Evolutionary conservation across 2,797 vertebrate genomes (phyloP).

Genomic region (Pyrrhura leucotis): DNA sequence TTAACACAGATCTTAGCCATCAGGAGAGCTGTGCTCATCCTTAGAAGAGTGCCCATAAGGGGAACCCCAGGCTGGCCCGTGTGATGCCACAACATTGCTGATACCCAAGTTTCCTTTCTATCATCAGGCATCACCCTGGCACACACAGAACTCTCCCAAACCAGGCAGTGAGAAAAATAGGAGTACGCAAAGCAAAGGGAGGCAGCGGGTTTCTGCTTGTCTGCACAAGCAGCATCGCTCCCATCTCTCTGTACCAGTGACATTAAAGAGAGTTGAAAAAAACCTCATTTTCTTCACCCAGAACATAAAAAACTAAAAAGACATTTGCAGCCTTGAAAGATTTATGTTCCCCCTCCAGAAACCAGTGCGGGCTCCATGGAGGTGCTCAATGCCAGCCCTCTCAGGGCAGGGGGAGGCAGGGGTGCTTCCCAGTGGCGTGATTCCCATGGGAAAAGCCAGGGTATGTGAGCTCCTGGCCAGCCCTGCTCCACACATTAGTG

Average conservation of each 20-base stretch:
- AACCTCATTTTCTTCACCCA: not conserved
- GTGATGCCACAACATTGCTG: not conserved
- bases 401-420: not conserved
- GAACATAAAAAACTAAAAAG: not conserved
- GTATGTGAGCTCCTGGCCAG: not conserved
- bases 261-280: not conserved
- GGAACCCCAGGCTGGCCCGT: not conserved
- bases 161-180: not conserved
- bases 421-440: not conserved
- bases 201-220: not conserved
- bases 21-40: not conserved
- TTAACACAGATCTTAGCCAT: not conserved
- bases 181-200: not conserved
- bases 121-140: not conserved
- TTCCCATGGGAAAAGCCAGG: not conserved
- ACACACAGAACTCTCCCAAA: not conserved
- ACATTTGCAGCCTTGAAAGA: not conserved
- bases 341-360: not conserved
- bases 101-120: not conserved
- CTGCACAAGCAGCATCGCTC: not conserved
- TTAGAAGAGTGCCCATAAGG: not conserved
- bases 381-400: not conserved
- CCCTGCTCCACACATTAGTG: not conserved
- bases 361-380: fast-evolving
- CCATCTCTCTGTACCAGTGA: not conserved